These are phyloP conservation scores for Acromyrmex echinatior DNA, from an alignment of 1,140 invertebrate genomes.

Conservation along the genomic window DNA sequence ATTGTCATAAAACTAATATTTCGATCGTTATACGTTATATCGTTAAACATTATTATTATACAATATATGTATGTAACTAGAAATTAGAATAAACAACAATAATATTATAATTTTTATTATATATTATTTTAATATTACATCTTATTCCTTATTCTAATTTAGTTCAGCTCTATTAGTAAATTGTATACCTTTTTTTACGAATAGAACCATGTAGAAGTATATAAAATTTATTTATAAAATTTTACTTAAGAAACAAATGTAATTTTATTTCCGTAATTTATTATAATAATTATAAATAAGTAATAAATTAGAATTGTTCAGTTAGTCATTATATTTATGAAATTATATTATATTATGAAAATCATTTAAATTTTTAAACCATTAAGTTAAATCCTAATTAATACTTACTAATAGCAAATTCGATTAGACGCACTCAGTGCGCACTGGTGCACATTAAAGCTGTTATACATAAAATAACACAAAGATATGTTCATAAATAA, in stretches of 20 bases:
- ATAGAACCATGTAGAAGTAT: background rate
- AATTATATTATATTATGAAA: background rate
- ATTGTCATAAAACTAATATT: conserved; percentile 13
- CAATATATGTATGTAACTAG: conserved; percentile 8
- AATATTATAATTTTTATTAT: background rate
- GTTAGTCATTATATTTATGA: background rate
- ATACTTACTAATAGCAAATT: no score
- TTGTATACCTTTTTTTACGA: background rate
- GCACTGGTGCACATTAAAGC: no score
- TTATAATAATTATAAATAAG: background rate
- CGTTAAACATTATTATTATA: background rate
- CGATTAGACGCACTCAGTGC: no score
- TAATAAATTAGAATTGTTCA: background rate
- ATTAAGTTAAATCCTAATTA: conserved; percentile 9
- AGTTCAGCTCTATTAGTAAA: background rate
- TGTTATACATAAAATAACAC: no score
- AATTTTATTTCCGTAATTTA: background rate
- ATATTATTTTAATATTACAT: background rate
- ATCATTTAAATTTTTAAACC: background rate
- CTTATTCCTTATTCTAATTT: background rate
- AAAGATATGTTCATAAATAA: no score
- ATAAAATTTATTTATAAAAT: conserved; percentile 4
- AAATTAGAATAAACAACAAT: conserved; percentile 13
- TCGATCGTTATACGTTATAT: conserved; percentile 29
- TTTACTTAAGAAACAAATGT: background rate